These are phyloP conservation scores for Amblyopsis hoosieri DNA, from an alignment of 2,797 vertebrate genomes.

Conservation along the genomic window DNA sequence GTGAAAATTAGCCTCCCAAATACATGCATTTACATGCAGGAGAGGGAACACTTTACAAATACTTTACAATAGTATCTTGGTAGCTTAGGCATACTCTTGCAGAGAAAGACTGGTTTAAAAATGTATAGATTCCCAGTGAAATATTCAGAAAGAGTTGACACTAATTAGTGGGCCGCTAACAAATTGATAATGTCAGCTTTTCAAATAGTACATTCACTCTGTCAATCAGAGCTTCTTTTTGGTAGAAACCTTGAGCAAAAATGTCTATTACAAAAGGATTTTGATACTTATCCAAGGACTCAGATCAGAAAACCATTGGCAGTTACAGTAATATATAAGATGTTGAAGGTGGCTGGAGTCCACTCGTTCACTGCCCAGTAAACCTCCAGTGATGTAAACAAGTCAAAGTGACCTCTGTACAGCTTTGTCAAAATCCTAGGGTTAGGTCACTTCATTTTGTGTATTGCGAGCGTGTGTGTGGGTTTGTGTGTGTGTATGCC, in stretches of 20 bases:
- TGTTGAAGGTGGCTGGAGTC: slow-evolving; percentile 45
- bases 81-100: slow-evolving; percentile 38
- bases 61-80: slow-evolving; percentile 39
- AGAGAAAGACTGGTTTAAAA: slow-evolving; percentile 56
- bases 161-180: slow-evolving; percentile 66
- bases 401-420: slow-evolving; percentile 76
- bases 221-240: slow-evolving; percentile 37
- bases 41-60: slow-evolving; percentile 13
- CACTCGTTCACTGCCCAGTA: slow-evolving; percentile 39
- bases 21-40: not conserved
- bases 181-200: slow-evolving; percentile 67
- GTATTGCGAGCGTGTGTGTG: slow-evolving; percentile 23
- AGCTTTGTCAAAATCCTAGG: slow-evolving; percentile 65
- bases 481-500: slow-evolving; percentile 26
- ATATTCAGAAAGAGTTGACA: slow-evolving; percentile 61
- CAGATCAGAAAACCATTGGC: slow-evolving; percentile 31
- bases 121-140: slow-evolving; percentile 62
- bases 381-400: slow-evolving; percentile 62
- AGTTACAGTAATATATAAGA: slow-evolving; percentile 37
- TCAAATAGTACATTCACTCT: slow-evolving; percentile 57
- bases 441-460: slow-evolving; percentile 70
- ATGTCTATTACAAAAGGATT: slow-evolving; percentile 29
- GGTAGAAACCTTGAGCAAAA: slow-evolving; percentile 1
- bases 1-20: slow-evolving; percentile 8
- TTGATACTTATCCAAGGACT: slow-evolving; percentile 52